Conservation (phyloP, 1,140 invertebrate genomes). For the Ceratina australensis region DNA sequence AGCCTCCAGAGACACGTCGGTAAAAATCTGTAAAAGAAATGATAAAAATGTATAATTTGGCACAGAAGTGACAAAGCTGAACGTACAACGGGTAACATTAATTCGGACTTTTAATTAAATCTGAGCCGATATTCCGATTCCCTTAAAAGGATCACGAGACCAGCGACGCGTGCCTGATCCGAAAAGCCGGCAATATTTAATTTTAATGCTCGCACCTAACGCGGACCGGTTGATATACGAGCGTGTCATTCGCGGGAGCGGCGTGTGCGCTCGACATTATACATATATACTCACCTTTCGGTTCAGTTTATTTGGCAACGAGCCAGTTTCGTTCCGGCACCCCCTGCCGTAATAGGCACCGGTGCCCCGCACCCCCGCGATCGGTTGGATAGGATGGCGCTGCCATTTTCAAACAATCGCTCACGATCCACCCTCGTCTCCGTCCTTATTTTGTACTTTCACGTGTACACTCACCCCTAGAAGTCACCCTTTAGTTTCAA, state of each 20-base stretch:
- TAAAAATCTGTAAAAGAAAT: background rate
- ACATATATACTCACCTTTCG: constrained; percentile 23
- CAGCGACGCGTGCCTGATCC: constrained; percentile 30
- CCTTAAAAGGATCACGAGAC: constrained; percentile 11
- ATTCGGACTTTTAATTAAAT: constrained; percentile 40
- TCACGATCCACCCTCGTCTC: constrained; percentile 35
- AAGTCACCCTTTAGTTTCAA: too few species aligned
- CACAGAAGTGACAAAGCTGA: too few species aligned
- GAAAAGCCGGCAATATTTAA: constrained; percentile 54
- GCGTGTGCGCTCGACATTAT: constrained; percentile 25
- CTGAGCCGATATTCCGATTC: constrained; percentile 28
- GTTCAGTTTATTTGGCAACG: constrained; percentile 61
- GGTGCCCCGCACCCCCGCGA: constrained; percentile 49
- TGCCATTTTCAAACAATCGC: constrained; percentile 65
- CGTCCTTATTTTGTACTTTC: constrained; percentile 32
- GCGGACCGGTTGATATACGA: constrained; percentile 50
- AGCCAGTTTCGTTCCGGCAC: constrained; percentile 45
- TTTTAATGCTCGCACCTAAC: constrained; percentile 48
- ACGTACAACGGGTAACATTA: background rate
- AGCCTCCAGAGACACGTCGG: too few species aligned
- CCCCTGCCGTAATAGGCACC: background rate
- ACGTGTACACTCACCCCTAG: background rate
- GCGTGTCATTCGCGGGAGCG: constrained; percentile 23
- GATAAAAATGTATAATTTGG: background rate
- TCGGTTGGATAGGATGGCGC: constrained; percentile 47